Conservation (phyloP, 2,888 invertebrate genomes). For the Spodoptera littoralis region DNA sequence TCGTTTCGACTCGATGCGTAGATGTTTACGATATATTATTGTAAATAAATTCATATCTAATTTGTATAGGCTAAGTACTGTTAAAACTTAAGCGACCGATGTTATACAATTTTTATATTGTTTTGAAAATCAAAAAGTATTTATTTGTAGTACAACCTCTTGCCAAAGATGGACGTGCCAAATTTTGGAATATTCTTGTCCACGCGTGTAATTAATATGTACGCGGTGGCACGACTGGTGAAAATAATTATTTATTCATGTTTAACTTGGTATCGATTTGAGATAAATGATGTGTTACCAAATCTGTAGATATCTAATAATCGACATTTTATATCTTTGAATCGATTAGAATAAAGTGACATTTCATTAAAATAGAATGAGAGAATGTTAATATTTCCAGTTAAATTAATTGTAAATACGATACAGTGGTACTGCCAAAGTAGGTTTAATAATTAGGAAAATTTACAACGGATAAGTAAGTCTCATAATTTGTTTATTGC, state of each 20-base stretch:
- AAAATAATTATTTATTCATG: conserved; percentile 34
- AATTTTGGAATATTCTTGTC: conserved; percentile 47
- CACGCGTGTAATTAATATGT: conserved; percentile 16
- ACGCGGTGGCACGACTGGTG: conserved; percentile 10
- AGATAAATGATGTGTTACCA: conserved; percentile 30
- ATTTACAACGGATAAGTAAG: conserved; percentile 41
- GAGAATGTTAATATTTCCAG: conserved; percentile 51
- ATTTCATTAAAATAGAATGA: conserved; percentile 56
- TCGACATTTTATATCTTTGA: conserved; percentile 62
- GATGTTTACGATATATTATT: conserved; percentile 54
- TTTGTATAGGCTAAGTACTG: conserved; percentile 51
- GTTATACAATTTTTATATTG: conserved; percentile 31
- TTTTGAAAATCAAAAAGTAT: conserved; percentile 32
- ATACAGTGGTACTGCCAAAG: conserved; percentile 53
- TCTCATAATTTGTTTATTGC: conserved; percentile 29
- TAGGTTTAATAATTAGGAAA: conserved; percentile 43
- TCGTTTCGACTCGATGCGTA: conserved; percentile 51
- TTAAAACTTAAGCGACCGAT: conserved; percentile 47
- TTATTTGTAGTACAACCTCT: conserved; percentile 28
- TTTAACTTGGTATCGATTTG: conserved; percentile 40
- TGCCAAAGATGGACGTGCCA: conserved; percentile 59
- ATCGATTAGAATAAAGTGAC: conserved; percentile 54
- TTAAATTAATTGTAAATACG: conserved; percentile 51
- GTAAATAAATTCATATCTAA: conserved; percentile 67
- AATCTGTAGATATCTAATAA: conserved; percentile 41